phyloP scores from a whole-genome alignment of 2,797 vertebrate genomes.

The Helostoma temminkii region DNA sequence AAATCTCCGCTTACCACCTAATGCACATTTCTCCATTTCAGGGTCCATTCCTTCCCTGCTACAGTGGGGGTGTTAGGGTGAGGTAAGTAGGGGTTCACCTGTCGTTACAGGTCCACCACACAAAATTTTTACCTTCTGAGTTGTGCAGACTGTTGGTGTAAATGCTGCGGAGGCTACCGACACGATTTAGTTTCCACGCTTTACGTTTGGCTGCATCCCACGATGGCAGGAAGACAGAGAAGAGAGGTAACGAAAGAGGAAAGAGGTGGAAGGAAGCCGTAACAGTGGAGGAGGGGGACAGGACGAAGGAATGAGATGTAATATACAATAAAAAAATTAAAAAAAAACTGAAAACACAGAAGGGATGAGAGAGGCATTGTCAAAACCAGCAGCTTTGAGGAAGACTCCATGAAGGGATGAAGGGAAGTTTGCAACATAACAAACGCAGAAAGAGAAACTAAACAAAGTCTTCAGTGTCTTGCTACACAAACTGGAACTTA shows the following conservation, averaged over 20 bases:
- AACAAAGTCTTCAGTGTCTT: neutral
- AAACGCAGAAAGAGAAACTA: neutral
- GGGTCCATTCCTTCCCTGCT: slow-evolving; percentile 10
- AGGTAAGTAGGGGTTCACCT: neutral
- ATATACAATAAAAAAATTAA: slow-evolving; percentile 52
- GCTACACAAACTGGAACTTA: neutral
- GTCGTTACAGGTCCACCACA: slow-evolving; percentile 16
- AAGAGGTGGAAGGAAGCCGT: slow-evolving; percentile 27
- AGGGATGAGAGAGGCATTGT: slow-evolving; percentile 46
- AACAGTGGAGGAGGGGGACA: slow-evolving; percentile 11
- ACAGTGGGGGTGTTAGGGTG: slow-evolving; percentile 14
- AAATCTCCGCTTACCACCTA: slow-evolving; percentile 6
- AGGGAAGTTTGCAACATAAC: slow-evolving; percentile 32
- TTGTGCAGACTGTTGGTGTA: slow-evolving; percentile 91
- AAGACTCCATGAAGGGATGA: neutral
- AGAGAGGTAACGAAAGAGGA: slow-evolving; percentile 76
- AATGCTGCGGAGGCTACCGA: slow-evolving; percentile 94
- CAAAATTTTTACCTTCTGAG: slow-evolving; percentile 86
- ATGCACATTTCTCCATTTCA: neutral
- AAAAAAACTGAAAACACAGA: slow-evolving; percentile 72
- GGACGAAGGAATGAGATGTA: neutral
- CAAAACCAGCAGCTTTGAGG: slow-evolving; percentile 18
- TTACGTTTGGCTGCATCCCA: slow-evolving; percentile 92
- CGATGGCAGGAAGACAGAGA: slow-evolving; percentile 80
- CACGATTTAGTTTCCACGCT: slow-evolving; percentile 94